Conservation (phyloP, 2,797 vertebrate genomes). For the Macroramphosus scolopax region DNA sequence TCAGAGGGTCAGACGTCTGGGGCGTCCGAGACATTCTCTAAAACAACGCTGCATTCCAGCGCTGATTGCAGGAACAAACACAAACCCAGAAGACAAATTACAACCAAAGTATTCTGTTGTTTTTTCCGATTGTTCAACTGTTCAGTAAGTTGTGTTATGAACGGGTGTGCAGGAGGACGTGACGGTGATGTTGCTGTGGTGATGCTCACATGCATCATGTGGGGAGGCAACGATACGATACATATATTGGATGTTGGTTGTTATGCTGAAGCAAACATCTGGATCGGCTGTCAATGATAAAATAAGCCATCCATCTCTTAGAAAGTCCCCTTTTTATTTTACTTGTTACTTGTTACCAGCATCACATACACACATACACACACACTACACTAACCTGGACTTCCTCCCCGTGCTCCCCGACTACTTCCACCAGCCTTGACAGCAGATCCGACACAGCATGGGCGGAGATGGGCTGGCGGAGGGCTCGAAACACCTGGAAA, state of each 20-base stretch:
- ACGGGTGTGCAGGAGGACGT: no score
- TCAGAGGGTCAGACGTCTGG: slow-evolving; percentile 6
- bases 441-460: slow-evolving; percentile 90
- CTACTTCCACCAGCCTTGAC: slow-evolving; percentile 90
- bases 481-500: slow-evolving; percentile 94
- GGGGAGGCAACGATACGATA: no score
- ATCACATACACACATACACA: neutral
- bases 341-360: no score
- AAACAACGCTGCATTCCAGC: neutral
- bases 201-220: no score
- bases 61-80: no score
- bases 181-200: no score
- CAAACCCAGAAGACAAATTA: neutral
- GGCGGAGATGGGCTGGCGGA: slow-evolving; percentile 90
- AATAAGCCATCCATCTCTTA: no score
- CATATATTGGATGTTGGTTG: neutral
- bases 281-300: no score
- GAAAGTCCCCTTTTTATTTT: no score
- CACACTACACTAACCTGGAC: slow-evolving; percentile 58
- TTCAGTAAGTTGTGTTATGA: neutral
- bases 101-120: neutral
- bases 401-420: slow-evolving; percentile 90
- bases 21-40: no score
- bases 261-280: no score
- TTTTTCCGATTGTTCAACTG: neutral